Evolutionary conservation across 92 coral and sea anemone species (phyloP), one percentile per base, ranked within the genome.

Genomic region (Heteractis magnifica): DNA sequence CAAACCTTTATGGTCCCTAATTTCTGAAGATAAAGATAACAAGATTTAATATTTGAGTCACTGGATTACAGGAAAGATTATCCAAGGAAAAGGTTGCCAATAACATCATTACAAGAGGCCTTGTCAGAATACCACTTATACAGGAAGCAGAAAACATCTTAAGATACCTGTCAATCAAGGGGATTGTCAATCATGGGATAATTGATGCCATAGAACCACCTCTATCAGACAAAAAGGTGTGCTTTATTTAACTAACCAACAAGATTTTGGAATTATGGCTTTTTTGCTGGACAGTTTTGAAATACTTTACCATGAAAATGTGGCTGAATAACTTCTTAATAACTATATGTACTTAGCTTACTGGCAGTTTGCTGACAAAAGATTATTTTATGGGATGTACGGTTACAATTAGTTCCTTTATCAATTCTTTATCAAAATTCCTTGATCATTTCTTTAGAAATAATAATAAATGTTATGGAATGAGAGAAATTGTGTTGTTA

Each of bases 121-220:
- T 97, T 15, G 94, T 88, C 0, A 92, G 99, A 48, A 85, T 95
- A 56, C 91, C 93, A 16, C 77, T 97, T 70, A 90, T 94, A 4
- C 88, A 87, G 65, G 98, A 92, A 60, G 79, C 90, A 73, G 79
- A 83, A 13, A 64, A 80, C 51, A 85, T 94, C 74, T 81, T 94
- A 71, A 77, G 74, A 50, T 94, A 80, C 82, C 85, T 94, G 71
- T 89, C 98, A 19, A 79, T 83, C 56, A 92, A 87, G 86, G 99
- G 98, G 9, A 81, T 92, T 83, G 89, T 97, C 14, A 97, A 97
- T 80, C 93, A 94, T 80, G 99, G 99, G 8, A 89, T 94, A 20
- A 52, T 94, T 55, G 79, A 65, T 3, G 52, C 75, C 79, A 86
- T 89, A 7, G 90, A 92, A 2, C 71, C 73, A 14, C 79, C 72